Evolutionary conservation across 2,113 vertebrate genomes (phyloP).

Genomic region (Dryoscopus gambensis): DNA sequence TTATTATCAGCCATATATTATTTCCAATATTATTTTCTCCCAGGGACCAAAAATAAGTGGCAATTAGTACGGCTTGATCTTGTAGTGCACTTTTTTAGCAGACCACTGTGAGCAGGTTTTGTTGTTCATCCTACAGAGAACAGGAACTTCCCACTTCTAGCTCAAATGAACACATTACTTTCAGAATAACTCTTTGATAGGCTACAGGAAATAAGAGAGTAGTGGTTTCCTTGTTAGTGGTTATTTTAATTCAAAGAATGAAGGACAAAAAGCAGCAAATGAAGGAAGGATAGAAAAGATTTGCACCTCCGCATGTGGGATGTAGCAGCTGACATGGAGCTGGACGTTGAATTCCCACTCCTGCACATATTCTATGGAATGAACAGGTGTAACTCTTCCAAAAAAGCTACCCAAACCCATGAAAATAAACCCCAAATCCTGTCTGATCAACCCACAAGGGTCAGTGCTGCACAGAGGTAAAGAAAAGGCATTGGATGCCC

Average conservation of each 20-base stretch:
- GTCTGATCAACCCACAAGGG: not conserved
- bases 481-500: not conserved
- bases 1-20: not conserved
- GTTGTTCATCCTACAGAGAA: not conserved
- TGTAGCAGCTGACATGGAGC: rapidly evolving
- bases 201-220: not conserved
- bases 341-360: not conserved
- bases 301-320: not conserved
- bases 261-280: not conserved
- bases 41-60: not conserved
- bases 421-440: not conserved
- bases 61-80: not conserved
- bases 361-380: not conserved
- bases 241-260: not conserved
- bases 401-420: not conserved
- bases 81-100: not conserved
- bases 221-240: not conserved
- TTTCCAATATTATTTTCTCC: conserved; percentile 19
- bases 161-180: not conserved
- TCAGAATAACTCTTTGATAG: not conserved
- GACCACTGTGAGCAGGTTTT: not conserved
- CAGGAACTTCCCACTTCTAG: not conserved
- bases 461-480: not conserved
- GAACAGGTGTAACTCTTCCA: not conserved
- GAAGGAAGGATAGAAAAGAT: not conserved